Evolutionary conservation across 37 sponge, comb jelly and placozoan species (phyloP).

Genomic region (Lycopodina hypogea): DNA sequence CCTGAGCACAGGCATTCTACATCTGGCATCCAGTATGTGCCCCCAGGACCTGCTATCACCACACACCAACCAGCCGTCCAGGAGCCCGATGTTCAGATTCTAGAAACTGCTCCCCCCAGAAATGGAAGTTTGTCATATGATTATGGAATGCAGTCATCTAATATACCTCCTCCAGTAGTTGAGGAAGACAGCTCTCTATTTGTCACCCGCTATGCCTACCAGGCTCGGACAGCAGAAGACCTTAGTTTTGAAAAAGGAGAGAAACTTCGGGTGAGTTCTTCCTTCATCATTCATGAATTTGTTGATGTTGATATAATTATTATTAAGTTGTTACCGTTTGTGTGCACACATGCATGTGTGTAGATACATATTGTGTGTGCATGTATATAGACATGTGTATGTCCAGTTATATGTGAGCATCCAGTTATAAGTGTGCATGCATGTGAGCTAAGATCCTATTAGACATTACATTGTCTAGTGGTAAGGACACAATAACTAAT

Average conservation of each 20-base stretch:
- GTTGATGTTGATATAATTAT: neutral
- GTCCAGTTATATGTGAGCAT: too few relatives aligned
- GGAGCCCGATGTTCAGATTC: neutral
- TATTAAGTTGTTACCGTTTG: too few relatives aligned
- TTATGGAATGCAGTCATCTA: neutral
- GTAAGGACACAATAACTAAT: too few relatives aligned
- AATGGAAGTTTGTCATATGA: constrained; percentile 7
- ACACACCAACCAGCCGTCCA: neutral
- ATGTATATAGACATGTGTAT: neutral
- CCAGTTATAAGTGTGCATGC: too few relatives aligned
- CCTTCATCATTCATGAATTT: neutral
- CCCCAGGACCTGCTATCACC: neutral
- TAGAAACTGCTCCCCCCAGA: neutral
- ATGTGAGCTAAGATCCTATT: too few relatives aligned
- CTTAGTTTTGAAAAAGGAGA: constrained; percentile 89
- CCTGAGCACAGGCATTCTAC: neutral
- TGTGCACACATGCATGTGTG: neutral
- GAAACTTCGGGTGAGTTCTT: constrained; percentile 40
- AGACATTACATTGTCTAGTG: too few relatives aligned
- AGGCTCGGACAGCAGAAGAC: constrained; percentile 80
- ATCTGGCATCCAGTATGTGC: neutral
- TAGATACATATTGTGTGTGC: neutral
- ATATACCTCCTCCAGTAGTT: neutral
- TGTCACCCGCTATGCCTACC: constrained; percentile 74
- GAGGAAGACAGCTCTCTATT: constrained; percentile 10